These are phyloP conservation scores for Pseudachorutes palmiensis DNA, from an alignment of 1,140 invertebrate species.

Conservation along the genomic window DNA sequence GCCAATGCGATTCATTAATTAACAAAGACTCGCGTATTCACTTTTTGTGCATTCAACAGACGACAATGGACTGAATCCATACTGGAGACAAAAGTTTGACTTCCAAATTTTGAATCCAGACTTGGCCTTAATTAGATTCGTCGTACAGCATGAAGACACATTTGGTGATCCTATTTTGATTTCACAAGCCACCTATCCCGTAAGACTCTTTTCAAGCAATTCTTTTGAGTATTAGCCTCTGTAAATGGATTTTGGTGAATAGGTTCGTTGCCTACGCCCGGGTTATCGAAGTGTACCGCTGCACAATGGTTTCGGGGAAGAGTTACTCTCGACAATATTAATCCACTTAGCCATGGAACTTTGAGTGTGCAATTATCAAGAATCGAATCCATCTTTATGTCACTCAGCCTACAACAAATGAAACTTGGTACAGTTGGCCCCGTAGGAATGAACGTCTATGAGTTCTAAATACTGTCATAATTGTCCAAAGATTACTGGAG, in stretches of 20 bases:
- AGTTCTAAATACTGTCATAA: too few species aligned
- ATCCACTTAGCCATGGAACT: background rate
- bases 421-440: too few species aligned
- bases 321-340: background rate
- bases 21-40: background rate
- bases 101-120: conserved; percentile 8
- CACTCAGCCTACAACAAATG: too few species aligned
- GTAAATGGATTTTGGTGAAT: background rate
- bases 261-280: background rate
- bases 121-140: conserved; percentile 17
- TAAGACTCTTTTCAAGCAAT: background rate
- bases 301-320: background rate
- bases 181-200: conserved; percentile 4
- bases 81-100: conserved; percentile 19
- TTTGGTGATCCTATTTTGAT: conserved; percentile 13
- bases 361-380: too few species aligned
- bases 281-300: background rate
- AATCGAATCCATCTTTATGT: too few species aligned
- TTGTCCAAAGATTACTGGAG: too few species aligned
- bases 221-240: too few species aligned
- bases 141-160: conserved; percentile 7
- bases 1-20: background rate
- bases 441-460: too few species aligned
- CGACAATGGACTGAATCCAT: conserved; percentile 19
- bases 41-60: background rate